Conservation (phyloP, 2,888 invertebrate species). For the Tetramorium bicarinatum region DNA sequence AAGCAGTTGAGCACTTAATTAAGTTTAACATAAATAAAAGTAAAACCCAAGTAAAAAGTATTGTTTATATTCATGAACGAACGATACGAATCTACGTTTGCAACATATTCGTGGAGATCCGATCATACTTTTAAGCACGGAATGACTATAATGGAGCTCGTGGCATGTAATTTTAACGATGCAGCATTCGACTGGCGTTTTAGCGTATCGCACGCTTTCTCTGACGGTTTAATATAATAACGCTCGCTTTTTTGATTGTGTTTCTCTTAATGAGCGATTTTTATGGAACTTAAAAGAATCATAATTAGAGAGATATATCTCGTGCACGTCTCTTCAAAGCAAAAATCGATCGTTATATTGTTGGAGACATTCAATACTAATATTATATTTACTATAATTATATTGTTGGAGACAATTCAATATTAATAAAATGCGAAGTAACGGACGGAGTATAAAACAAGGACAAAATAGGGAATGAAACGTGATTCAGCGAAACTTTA, state of each 20-base stretch:
- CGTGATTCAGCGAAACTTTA: neutral
- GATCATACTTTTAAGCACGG: conserved; percentile 45
- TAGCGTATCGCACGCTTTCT: conserved; percentile 69
- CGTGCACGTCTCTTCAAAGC: neutral
- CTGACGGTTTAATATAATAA: conserved; percentile 60
- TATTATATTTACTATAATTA: too few species aligned
- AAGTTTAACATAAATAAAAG: conserved; percentile 9
- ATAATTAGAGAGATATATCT: neutral
- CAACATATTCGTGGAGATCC: conserved; percentile 28
- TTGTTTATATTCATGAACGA: conserved; percentile 38
- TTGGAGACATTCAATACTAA: neutral
- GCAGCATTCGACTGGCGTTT: conserved; percentile 55
- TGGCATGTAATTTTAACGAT: conserved; percentile 57
- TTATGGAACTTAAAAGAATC: conserved; percentile 13
- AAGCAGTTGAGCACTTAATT: neutral
- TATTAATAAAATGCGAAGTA: neutral
- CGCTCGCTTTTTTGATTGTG: conserved; percentile 53
- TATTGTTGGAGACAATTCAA: neutral
- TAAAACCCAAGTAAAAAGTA: conserved; percentile 17
- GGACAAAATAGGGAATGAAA: neutral
- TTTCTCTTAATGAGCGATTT: conserved; percentile 40
- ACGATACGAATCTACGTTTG: conserved; percentile 34
- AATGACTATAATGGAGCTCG: conserved; percentile 26
- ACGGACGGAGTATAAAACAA: neutral
- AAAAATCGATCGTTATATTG: neutral